A percentile compares a stretch with the other conserved stretches of the same genome.
Conservation (phyloP, 2,797 vertebrate genomes). For the Austrolebias charrua region DNA sequence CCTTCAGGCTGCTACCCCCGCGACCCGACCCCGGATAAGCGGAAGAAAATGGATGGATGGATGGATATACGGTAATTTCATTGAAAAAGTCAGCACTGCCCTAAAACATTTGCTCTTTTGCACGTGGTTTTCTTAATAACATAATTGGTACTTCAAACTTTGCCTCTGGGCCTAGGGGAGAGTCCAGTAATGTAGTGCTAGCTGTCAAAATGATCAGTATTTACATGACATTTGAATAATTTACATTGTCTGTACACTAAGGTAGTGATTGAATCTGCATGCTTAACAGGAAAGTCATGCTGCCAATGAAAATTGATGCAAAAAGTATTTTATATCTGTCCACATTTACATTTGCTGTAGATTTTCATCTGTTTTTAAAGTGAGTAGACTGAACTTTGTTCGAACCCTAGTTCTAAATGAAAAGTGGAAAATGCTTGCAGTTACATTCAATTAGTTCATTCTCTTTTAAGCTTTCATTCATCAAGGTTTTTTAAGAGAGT, state of each 20-base stretch:
- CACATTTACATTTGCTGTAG: slow-evolving; percentile 32
- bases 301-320: slow-evolving; percentile 42
- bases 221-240: slow-evolving; percentile 63
- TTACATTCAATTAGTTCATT: slow-evolving; percentile 17
- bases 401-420: slow-evolving; percentile 13
- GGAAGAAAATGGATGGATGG: too few species aligned
- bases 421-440: slow-evolving; percentile 15
- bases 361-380: slow-evolving; percentile 4
- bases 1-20: too few species aligned
- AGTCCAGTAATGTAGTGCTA: slow-evolving; percentile 17
- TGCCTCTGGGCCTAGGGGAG: slow-evolving; percentile 11
- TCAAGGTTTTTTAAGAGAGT: slow-evolving; percentile 24
- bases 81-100: not conserved
- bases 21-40: too few species aligned
- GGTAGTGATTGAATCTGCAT: slow-evolving; percentile 34
- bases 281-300: slow-evolving; percentile 25
- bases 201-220: slow-evolving; percentile 39
- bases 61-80: too few species aligned
- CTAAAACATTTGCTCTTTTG: not conserved
- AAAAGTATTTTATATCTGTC: slow-evolving; percentile 29
- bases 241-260: slow-evolving; percentile 33
- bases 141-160: slow-evolving; percentile 9
- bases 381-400: slow-evolving; percentile 8
- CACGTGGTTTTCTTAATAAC: not conserved
- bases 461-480: slow-evolving; percentile 14